These are phyloP conservation scores for Lepidochrysops patricia DNA, from an alignment of 2,888 invertebrate genomes.

Conservation along the genomic window DNA sequence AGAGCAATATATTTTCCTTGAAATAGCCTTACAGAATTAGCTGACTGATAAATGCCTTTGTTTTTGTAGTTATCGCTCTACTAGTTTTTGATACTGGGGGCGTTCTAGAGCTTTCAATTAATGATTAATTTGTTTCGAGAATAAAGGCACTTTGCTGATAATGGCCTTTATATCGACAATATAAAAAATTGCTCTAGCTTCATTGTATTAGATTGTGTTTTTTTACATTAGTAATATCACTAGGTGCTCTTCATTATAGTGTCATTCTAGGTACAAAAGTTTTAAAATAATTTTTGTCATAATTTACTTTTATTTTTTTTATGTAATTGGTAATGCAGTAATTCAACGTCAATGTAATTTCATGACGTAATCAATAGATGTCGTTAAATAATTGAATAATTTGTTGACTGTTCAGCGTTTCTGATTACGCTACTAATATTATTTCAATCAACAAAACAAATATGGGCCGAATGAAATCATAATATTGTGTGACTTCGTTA, in stretches of 20 bases:
- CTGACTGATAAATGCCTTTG: background rate
- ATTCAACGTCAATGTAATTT: background rate
- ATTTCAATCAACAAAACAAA: background rate
- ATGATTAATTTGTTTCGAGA: background rate
- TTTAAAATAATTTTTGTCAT: no score
- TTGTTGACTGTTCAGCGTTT: background rate
- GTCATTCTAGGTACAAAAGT: no score
- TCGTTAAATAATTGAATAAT: background rate
- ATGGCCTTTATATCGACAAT: no score
- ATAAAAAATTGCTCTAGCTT: no score
- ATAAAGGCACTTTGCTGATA: background rate
- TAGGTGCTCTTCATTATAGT: no score
- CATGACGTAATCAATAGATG: background rate
- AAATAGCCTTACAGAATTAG: slow-evolving; percentile 1
- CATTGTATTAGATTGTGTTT: no score
- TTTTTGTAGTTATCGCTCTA: background rate
- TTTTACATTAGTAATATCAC: no score
- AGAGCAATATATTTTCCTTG: background rate
- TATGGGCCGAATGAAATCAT: background rate
- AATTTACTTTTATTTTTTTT: no score
- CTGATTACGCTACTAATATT: background rate
- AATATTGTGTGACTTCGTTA: background rate
- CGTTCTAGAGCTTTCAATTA: background rate
- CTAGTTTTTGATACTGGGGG: background rate
- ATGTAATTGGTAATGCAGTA: no score